Evolutionary conservation across 2,888 invertebrate genomes (phyloP).

Genomic region (Leptothorax acervorum): DNA sequence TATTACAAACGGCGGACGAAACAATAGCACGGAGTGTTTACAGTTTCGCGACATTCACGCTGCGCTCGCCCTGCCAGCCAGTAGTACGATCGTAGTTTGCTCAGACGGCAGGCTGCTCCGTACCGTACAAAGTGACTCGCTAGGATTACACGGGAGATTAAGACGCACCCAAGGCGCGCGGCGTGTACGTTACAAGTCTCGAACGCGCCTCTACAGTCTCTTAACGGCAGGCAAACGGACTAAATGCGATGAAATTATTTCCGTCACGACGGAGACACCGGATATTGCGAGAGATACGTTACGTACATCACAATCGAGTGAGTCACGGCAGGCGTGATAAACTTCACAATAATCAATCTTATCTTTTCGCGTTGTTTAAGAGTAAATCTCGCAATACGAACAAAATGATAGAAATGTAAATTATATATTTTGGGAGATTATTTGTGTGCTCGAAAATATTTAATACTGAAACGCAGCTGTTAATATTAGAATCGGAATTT

Average conservation of each 20-base stretch:
- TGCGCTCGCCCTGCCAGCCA: neutral
- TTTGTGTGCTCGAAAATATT: neutral
- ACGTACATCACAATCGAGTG: neutral
- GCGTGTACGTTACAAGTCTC: conserved; percentile 30
- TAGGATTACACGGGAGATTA: conserved; percentile 51
- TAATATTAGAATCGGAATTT: too few relatives aligned
- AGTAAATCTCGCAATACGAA: neutral
- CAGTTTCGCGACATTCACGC: conserved; percentile 28
- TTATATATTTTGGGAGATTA: neutral
- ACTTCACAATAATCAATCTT: conserved; percentile 13
- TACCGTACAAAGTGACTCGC: conserved; percentile 51
- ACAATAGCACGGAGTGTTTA: conserved; percentile 43
- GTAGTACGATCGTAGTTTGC: conserved; percentile 49
- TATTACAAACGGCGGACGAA: conserved; percentile 34
- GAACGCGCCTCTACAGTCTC: conserved; percentile 30
- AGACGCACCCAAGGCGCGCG: conserved; percentile 45
- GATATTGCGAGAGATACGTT: conserved; percentile 40
- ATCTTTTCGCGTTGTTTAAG: neutral
- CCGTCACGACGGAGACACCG: conserved; percentile 27
- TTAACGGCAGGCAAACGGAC: conserved; percentile 38
- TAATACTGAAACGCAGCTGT: neutral
- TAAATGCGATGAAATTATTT: conserved; percentile 53
- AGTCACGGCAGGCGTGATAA: conserved; percentile 8
- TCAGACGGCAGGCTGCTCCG: conserved; percentile 45
- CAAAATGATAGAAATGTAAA: neutral